A percentile compares a stretch with the other conserved stretches of the same genome.
Conservation (phyloP, 2,113 vertebrate species). For the Eupsittula cactorum region DNA sequence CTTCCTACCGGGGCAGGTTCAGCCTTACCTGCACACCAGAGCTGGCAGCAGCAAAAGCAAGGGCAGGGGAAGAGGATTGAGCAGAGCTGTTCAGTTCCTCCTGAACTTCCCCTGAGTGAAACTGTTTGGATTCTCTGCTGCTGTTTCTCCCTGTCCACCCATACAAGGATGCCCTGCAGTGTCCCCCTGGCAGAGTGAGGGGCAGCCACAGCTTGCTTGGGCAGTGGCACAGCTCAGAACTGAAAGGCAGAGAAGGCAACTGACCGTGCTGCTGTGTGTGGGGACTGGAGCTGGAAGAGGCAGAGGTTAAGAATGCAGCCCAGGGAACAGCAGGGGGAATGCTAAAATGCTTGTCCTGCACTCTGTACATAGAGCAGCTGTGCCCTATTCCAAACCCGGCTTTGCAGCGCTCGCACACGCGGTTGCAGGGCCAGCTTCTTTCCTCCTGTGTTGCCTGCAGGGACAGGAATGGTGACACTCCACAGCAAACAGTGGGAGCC, state of each 20-base stretch:
- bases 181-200: not conserved
- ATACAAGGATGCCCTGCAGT: not conserved
- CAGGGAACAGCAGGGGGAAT: not conserved
- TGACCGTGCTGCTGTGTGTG: not conserved
- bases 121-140: not conserved
- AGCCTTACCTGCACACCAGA: not conserved
- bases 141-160: rapidly evolving
- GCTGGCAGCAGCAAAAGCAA: not conserved
- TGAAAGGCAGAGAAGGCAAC: not conserved
- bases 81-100: not conserved
- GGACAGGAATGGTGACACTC: not conserved
- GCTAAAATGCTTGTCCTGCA: conserved; percentile 2
- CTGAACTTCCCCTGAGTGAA: not conserved
- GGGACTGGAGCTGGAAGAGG: not conserved
- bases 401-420: not conserved
- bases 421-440: not conserved
- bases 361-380: conserved; percentile 5
- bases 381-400: not conserved
- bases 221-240: not conserved
- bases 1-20: rapidly evolving
- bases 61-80: rapidly evolving
- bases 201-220: not conserved
- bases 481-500: not conserved
- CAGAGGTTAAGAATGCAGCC: not conserved
- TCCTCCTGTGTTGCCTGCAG: not conserved